Evolutionary conservation across 2,888 invertebrate species (phyloP).

Genomic region (Gari tellinella): DNA sequence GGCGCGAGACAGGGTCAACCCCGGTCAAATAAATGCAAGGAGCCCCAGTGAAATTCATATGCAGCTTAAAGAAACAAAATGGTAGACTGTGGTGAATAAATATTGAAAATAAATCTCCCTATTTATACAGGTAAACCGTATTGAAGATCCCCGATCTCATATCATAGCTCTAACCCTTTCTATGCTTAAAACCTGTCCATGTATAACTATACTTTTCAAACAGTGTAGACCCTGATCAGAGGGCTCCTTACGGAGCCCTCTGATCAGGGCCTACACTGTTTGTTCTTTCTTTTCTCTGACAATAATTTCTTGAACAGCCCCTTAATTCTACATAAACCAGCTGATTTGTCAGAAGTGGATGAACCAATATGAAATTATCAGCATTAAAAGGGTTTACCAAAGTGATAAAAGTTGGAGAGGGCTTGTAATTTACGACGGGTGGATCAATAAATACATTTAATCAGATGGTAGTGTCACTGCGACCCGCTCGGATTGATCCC

Average conservation of each 20-base stretch:
- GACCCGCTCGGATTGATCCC: background rate
- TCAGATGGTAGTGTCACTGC: conserved; percentile 2
- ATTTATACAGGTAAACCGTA: conserved; percentile 6
- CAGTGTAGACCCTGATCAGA: too few relatives aligned
- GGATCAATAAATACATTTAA: background rate
- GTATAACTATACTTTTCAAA: too few relatives aligned
- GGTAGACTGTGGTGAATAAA: conserved; percentile 1
- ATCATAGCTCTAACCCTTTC: background rate
- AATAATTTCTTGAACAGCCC: too few relatives aligned
- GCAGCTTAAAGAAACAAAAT: conserved; percentile 3
- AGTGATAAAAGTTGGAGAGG: conserved; percentile 5
- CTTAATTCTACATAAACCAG: too few relatives aligned
- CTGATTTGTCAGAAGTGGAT: too few relatives aligned
- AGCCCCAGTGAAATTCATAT: background rate
- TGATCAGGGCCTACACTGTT: too few relatives aligned
- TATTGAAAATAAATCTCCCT: conserved; percentile 9
- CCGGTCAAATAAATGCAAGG: conserved; percentile 2
- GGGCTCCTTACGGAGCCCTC: too few relatives aligned
- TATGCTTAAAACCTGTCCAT: too few relatives aligned
- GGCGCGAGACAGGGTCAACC: conserved; percentile 9
- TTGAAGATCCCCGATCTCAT: background rate
- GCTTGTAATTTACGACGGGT: conserved; percentile 3
- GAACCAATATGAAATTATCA: too few relatives aligned
- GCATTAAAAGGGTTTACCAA: too few relatives aligned
- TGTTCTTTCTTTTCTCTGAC: too few relatives aligned